A percentile compares a stretch with the other conserved stretches of the same genome.
Conservation (phyloP, 2,113 vertebrate species). For the Ellobius talpinus region DNA sequence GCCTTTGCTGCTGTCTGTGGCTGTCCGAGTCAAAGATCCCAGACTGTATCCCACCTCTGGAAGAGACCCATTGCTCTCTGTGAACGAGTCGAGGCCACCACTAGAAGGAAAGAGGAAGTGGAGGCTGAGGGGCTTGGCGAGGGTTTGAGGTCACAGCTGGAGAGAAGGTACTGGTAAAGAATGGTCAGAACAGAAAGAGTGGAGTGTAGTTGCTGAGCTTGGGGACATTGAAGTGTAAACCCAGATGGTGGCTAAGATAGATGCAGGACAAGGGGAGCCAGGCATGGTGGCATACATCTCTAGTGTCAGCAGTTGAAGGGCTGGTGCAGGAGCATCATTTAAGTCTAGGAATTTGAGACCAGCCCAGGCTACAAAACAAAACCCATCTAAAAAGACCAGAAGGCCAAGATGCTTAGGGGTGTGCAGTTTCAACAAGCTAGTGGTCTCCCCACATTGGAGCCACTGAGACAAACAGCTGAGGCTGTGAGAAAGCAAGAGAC, state of each 20-base stretch:
- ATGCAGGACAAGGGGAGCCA: not conserved
- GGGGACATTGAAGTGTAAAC: not conserved
- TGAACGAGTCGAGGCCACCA: no score
- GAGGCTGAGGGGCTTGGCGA: not conserved
- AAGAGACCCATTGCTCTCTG: not conserved
- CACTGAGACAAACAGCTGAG: not conserved
- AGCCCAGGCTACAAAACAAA: not conserved
- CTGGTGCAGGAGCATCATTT: not conserved
- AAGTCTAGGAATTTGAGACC: not conserved
- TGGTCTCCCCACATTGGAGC: not conserved
- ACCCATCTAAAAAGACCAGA: not conserved
- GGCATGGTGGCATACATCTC: not conserved
- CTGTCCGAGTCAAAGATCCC: not conserved
- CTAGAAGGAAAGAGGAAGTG: not conserved
- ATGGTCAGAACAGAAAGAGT: not conserved
- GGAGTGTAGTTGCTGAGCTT: not conserved
- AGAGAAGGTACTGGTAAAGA: not conserved
- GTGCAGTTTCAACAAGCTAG: not conserved
- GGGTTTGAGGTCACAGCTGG: not conserved
- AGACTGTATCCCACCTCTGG: not conserved
- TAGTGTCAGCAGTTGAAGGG: no score
- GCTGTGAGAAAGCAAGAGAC: no score
- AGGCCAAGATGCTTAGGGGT: not conserved
- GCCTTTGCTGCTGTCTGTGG: accelerated
- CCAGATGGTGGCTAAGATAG: not conserved